phyloP scores from a whole-genome alignment of 1,140 invertebrate species.

The Psilanteris sp. region DNA sequence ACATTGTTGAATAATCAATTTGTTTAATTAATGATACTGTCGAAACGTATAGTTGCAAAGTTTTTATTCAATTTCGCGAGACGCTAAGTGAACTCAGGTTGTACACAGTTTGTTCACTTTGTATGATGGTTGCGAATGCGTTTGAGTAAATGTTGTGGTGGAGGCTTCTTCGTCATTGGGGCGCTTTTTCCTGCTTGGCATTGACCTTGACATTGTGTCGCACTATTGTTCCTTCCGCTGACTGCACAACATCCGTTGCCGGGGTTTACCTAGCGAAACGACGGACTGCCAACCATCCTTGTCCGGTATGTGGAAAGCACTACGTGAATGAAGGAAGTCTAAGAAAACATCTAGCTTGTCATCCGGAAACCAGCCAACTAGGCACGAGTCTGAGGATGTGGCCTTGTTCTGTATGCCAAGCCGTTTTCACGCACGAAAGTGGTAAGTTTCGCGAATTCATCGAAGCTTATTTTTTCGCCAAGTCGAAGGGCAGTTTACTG shows the following conservation, averaged over 20 bases:
- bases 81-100: slow-evolving; percentile 18
- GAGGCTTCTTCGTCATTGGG: slow-evolving; percentile 76
- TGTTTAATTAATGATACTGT: no score
- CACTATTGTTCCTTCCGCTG: slow-evolving; percentile 80
- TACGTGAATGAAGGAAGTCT: slow-evolving; percentile 96
- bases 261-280: slow-evolving; percentile 91
- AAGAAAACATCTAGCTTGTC: slow-evolving; percentile 93
- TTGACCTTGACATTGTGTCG: slow-evolving; percentile 81
- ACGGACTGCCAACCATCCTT: slow-evolving; percentile 94
- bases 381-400: slow-evolving; percentile 93
- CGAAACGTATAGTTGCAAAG: neutral
- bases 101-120: slow-evolving; percentile 22
- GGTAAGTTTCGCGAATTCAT: slow-evolving; percentile 82
- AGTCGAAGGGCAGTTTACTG: slow-evolving; percentile 6
- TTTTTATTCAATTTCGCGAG: slow-evolving; percentile 25
- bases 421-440: slow-evolving; percentile 95
- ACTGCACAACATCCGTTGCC: slow-evolving; percentile 80
- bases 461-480: slow-evolving; percentile 16
- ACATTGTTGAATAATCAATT: no score
- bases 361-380: slow-evolving; percentile 93
- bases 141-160: slow-evolving; percentile 67
- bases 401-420: slow-evolving; percentile 96
- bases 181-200: slow-evolving; percentile 80
- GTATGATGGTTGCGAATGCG: slow-evolving; percentile 50
- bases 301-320: slow-evolving; percentile 95